A percentile compares a stretch with the other conserved stretches of the same genome.
Conservation (phyloP, 2,888 invertebrate genomes). For the Drosophila demipolita region DNA sequence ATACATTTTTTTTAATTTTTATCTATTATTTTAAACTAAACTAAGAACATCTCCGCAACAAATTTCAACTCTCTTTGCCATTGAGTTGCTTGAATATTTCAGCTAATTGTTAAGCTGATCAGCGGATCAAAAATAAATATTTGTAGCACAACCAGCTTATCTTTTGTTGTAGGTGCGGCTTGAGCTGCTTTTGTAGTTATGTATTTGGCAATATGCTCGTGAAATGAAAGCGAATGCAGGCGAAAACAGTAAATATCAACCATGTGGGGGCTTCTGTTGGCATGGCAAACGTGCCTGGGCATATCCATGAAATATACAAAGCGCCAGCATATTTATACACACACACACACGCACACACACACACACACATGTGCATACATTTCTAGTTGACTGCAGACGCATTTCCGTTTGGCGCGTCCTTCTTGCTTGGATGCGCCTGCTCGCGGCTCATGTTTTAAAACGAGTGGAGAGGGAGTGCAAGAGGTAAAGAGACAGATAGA, state of each 20-base stretch:
- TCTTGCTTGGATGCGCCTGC: slow-evolving; percentile 43
- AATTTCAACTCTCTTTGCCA: not conserved
- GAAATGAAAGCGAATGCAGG: slow-evolving; percentile 19
- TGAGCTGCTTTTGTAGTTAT: not conserved
- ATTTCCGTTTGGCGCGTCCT: slow-evolving; percentile 62
- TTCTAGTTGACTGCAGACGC: slow-evolving; percentile 72
- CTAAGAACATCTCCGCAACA: not conserved
- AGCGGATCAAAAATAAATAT: not conserved
- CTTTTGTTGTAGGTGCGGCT: not conserved
- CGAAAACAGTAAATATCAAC: slow-evolving; percentile 35
- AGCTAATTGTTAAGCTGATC: not conserved
- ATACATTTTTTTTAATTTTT: no score
- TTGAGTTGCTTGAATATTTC: not conserved
- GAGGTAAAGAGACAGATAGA: not conserved
- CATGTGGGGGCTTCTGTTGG: slow-evolving; percentile 46
- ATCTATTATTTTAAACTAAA: not conserved
- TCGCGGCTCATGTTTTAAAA: slow-evolving; percentile 39
- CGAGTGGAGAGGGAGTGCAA: not conserved
- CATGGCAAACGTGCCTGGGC: slow-evolving; percentile 55
- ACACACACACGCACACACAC: slow-evolving; percentile 3
- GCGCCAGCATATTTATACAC: slow-evolving; percentile 21
- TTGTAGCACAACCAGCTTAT: not conserved
- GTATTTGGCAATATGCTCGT: slow-evolving; percentile 24
- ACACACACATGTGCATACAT: slow-evolving; percentile 41
- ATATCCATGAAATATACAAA: slow-evolving; percentile 48